Evolutionary conservation across 2,797 vertebrate genomes (phyloP).

Genomic region (Okamejei kenojei): DNA sequence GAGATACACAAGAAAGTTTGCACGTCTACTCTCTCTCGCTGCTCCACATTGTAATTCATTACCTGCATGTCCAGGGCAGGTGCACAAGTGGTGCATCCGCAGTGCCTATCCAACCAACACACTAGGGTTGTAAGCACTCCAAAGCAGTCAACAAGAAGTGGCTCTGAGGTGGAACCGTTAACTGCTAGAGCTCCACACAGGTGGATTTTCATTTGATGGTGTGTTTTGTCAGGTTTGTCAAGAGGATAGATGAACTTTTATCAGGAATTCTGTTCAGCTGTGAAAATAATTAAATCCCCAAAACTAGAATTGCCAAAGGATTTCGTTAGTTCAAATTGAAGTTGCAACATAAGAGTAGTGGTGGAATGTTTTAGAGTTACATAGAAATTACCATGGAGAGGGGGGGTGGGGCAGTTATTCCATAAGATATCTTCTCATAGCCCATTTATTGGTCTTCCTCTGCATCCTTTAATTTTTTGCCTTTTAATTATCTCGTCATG

Average conservation of each 20-base stretch:
- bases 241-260: neutral
- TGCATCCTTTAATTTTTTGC: neutral
- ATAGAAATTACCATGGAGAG: neutral
- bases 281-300: neutral
- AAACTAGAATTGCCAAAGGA: neutral
- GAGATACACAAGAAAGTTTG: neutral
- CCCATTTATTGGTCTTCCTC: neutral
- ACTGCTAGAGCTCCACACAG: neutral
- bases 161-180: neutral
- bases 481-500: neutral
- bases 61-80: neutral
- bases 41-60: neutral
- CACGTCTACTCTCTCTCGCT: neutral
- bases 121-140: neutral
- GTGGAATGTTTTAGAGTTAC: neutral
- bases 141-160: neutral
- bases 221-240: neutral
- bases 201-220: neutral
- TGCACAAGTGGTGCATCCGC: neutral
- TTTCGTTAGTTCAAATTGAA: neutral
- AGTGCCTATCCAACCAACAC: neutral
- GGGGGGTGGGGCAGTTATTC: neutral
- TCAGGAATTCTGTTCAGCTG: neutral
- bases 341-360: neutral
- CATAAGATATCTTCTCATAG: neutral